Conservation (phyloP, 2,797 vertebrate species). For the Podargus strigoides region DNA sequence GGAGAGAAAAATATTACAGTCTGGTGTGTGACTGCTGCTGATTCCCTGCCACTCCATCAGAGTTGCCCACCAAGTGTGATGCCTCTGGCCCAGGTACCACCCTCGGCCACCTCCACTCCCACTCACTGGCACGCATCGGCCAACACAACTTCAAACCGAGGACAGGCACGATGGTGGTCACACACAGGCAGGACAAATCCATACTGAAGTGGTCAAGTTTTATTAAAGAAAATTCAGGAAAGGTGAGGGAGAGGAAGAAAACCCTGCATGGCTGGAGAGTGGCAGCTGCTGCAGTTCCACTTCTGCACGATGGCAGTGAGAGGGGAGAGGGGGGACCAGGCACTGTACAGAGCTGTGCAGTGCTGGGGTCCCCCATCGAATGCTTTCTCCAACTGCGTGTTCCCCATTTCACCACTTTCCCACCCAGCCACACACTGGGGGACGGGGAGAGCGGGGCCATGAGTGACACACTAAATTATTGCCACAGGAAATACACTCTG, state of each 20-base stretch:
- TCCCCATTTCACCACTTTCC: no score
- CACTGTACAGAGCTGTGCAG: no score
- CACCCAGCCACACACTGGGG: no score
- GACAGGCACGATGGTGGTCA: accelerated
- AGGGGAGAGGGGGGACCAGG: no score
- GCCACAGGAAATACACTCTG: no score
- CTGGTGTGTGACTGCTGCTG: not conserved
- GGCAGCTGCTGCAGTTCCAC: not conserved
- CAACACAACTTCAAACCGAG: accelerated
- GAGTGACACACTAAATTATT: no score
- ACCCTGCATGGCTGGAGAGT: accelerated
- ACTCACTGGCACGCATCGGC: not conserved
- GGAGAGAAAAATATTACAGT: no score
- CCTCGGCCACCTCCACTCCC: not conserved
- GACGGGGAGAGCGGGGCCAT: no score
- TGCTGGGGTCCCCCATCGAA: no score
- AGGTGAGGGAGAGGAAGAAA: not conserved
- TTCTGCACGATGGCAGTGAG: no score
- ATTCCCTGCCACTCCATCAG: not conserved
- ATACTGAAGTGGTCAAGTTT: not conserved
- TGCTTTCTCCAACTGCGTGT: no score
- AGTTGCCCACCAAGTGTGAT: not conserved
- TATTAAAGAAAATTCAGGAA: not conserved
- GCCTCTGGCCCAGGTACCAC: not conserved
- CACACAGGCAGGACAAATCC: not conserved